Evolutionary conservation across 2,113 vertebrate species (phyloP).

Genomic region (Arenaria interpres): DNA sequence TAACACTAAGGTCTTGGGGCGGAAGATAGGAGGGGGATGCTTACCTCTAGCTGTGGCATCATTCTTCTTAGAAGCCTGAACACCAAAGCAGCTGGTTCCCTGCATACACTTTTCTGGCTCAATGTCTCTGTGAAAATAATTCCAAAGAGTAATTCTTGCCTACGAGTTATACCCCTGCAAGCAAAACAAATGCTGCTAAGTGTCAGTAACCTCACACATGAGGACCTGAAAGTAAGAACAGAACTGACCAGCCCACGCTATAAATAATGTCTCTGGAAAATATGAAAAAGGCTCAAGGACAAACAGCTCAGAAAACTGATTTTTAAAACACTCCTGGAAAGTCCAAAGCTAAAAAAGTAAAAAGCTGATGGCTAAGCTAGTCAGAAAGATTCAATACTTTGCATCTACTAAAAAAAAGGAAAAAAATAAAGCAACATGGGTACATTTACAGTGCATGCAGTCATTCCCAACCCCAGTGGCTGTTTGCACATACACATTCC

Average conservation of each 20-base stretch:
- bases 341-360: not conserved
- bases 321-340: not conserved
- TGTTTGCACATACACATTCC: not conserved
- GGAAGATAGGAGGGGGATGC: not conserved
- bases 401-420: not conserved
- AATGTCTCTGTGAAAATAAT: not conserved
- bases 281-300: not conserved
- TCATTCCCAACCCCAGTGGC: not conserved
- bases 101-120: not conserved
- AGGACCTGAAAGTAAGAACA: not conserved
- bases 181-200: not conserved
- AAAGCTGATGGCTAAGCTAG: not conserved
- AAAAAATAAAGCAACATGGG: not conserved
- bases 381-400: not conserved
- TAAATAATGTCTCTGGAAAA: not conserved
- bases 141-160: not conserved
- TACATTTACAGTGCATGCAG: not conserved
- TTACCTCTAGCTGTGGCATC: not conserved
- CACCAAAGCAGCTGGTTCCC: not conserved
- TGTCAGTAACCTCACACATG: not conserved
- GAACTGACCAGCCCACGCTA: not conserved
- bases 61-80: not conserved
- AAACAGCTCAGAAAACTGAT: not conserved
- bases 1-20: not conserved
- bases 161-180: not conserved